Evolutionary conservation across 2,113 vertebrate species (phyloP).

Genomic region (Otus sunia): DNA sequence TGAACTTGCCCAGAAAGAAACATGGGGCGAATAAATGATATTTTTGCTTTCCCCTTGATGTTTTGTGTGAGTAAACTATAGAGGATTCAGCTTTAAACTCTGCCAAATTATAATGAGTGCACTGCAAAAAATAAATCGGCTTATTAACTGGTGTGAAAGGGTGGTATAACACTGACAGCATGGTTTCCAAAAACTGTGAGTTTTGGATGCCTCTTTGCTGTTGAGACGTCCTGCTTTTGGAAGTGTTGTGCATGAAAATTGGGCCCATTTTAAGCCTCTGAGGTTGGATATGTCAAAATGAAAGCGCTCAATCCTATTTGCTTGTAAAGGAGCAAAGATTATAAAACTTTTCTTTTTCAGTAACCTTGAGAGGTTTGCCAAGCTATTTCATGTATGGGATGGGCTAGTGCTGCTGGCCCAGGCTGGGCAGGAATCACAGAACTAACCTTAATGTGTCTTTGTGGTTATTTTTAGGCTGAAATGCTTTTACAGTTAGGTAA

Average conservation of each 20-base stretch:
- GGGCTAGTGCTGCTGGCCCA: background rate
- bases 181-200: background rate
- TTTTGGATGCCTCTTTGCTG: background rate
- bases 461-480: background rate
- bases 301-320: background rate
- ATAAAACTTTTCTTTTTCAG: background rate
- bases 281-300: background rate
- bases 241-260: accelerated
- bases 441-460: background rate
- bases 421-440: background rate
- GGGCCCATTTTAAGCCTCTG: background rate
- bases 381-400: background rate
- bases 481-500: background rate
- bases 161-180: background rate
- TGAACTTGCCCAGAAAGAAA: background rate
- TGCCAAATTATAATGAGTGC: background rate
- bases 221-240: background rate
- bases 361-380: background rate
- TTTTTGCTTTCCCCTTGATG: background rate
- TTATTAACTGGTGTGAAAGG: background rate
- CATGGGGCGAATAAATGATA: background rate
- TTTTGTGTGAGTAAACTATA: background rate
- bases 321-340: background rate
- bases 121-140: background rate
- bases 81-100: background rate